Base-by-base conservation (phyloP, 2,888 invertebrate species). In the Tipula confusa region DNA sequence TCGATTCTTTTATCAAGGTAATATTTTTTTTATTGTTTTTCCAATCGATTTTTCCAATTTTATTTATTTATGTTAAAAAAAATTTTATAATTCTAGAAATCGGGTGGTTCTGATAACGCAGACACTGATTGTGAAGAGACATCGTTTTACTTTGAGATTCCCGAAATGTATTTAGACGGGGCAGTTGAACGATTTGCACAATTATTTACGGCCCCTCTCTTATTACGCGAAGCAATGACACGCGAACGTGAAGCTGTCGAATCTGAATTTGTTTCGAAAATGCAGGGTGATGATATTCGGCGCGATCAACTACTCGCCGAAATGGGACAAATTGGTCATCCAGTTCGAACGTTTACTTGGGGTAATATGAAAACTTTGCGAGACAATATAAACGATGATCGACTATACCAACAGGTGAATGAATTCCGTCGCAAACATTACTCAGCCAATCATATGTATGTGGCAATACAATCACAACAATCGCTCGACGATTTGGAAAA, bases 161-260 rank as follows among this genome's bases (percentile, higher is more conserved):
- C 95, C 84, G 95, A 96, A 88, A 93, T 94, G 86, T 91, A 95
- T 88, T 91, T 98, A 29, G 91, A 91, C 0, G 92, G 93, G 83
- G 94, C 95, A 0, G 91, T 98, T 88, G 96, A 97, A 88, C 93
- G 93, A 89, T 97, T 98, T 91, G 94, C 97, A 79, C 95, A 97
- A 87, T 95, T 97, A 90, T 96, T 98, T 88, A 95, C 96, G 85
- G 91, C 92, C 48, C 98, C 98, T 0, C 91, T 98, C 79, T 94
- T 98, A 94, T 93, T 93, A 87, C 92, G 94, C 87, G 95, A 95
- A 85, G 93, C 96, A 0, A 96, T 98, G 92, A 93, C 95, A 84
- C 91, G 97, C 79, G 98, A 98, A 89, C 91, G 96, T 64, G 94
- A 96, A 88, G 94, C 97, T 0, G 95, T 98, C 2, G 96, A 98